Evolutionary conservation across 2,888 invertebrate genomes (phyloP), one percentile per base, ranked within the genome.

Genomic region (Pocota personata): DNA sequence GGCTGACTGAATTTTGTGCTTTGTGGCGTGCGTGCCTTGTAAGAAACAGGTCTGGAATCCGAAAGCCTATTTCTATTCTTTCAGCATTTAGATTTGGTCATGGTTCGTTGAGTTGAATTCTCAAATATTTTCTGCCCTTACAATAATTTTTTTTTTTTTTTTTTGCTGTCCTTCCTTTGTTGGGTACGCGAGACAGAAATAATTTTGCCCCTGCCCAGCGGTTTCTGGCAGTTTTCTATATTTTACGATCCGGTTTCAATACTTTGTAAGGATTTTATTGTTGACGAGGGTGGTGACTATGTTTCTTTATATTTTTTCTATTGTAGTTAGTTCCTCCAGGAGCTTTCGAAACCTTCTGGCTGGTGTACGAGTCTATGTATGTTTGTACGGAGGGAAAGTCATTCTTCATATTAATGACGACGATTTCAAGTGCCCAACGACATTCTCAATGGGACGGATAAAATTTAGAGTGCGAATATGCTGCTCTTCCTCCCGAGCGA

Each of bases 321-420:
- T 67, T 58, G 62, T 30, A 21, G 50, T 43, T 37, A 27, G 21
- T 14, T 19, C 5, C 6, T 50, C 24, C 50, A 60, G 66, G 40
- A 58, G 57, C 64, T 73, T 48, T 48, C 66, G 3, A 24, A 24
- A 24, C 24, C 24, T 4, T 24, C 37, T 52, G 50, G 58, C 3
- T 24, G 14, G 50, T 73, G 21, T 60, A 50, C n/a, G n/a, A n/a
- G n/a, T n/a, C n/a, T n/a, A n/a, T n/a, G n/a, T n/a, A n/a, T n/a
- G n/a, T n/a, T n/a, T 46, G 40, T 32, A 21, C 16, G 48, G 35
- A 57, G 37, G 40, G 32, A 62, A 84, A 84, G 84, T 71, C 84
- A 78, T 84, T 76, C 79, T 69, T 84, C 84, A 84, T 79, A 84
- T 79, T 79, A 84, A 84, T 84, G 84, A 75, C 71, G 84, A 79